These are phyloP conservation scores for Lycocorax pyrrhopterus DNA, from an alignment of 2,113 vertebrate genomes.

Conservation along the genomic window DNA sequence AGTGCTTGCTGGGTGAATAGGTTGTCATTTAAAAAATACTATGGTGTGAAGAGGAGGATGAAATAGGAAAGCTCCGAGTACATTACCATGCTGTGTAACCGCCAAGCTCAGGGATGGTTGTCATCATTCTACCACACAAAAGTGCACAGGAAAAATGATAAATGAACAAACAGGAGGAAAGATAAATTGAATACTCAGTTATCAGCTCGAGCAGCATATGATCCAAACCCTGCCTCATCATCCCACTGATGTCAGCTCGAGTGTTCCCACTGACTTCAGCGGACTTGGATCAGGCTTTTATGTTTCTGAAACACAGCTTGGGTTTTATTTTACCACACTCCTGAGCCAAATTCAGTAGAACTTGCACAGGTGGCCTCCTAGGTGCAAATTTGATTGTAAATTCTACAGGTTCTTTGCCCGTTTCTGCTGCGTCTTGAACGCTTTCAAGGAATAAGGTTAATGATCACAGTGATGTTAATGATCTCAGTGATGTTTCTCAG, in stretches of 20 bases:
- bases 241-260: not conserved
- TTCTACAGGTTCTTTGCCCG: not conserved
- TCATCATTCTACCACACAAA: not conserved
- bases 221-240: not conserved
- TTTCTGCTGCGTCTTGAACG: not conserved
- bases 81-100: not conserved
- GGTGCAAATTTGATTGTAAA: not conserved
- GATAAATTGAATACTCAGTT: not conserved
- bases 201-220: not conserved
- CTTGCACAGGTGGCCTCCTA: not conserved
- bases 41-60: not conserved
- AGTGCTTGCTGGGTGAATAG: conserved; percentile 57
- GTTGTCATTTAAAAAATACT: conserved; percentile 7
- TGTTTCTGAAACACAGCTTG: not conserved
- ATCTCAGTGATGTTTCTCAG: not conserved
- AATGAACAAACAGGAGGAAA: not conserved
- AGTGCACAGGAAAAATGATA: not conserved
- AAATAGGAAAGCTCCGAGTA: not conserved
- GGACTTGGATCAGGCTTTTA: not conserved
- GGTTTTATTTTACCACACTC: not conserved
- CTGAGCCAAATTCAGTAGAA: not conserved
- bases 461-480: not conserved
- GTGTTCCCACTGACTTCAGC: not conserved
- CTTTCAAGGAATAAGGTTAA: not conserved
- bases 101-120: not conserved